A percentile compares a stretch with the other conserved stretches of the same genome.
These are phyloP conservation scores for Indri indri DNA, from an alignment of 2,113 vertebrate species.

Conservation along the genomic window DNA sequence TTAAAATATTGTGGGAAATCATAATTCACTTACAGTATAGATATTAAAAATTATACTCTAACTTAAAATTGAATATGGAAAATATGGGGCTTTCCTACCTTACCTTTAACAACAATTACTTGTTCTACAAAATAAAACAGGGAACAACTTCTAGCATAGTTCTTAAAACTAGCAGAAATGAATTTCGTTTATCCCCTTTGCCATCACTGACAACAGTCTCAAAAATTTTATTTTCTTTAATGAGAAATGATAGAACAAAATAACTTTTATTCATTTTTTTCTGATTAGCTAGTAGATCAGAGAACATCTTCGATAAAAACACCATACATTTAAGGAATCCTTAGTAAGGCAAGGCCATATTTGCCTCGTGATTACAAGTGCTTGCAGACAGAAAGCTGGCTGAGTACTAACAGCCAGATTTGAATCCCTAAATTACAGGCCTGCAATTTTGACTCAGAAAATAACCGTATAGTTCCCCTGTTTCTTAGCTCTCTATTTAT, in stretches of 20 bases:
- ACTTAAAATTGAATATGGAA: slow-evolving; percentile 14
- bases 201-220: neutral
- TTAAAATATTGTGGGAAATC: slow-evolving; percentile 4
- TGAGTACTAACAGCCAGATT: neutral
- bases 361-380: neutral
- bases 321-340: neutral
- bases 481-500: neutral
- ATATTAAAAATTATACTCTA: neutral
- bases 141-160: neutral
- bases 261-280: neutral
- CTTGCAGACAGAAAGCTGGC: neutral
- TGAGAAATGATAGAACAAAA: neutral
- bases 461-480: neutral
- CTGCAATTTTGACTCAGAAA: slow-evolving; percentile 27
- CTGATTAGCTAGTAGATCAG: neutral
- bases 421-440: slow-evolving; percentile 20
- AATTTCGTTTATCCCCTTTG: slow-evolving; percentile 11
- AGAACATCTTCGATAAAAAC: neutral
- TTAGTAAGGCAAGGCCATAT: neutral
- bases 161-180: slow-evolving; percentile 6
- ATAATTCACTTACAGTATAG: neutral
- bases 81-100: neutral
- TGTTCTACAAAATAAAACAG: neutral
- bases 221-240: slow-evolving; percentile 1
- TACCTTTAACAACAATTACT: neutral